Conservation (phyloP, 2,888 invertebrate genomes). For the Adela reaumurella region DNA sequence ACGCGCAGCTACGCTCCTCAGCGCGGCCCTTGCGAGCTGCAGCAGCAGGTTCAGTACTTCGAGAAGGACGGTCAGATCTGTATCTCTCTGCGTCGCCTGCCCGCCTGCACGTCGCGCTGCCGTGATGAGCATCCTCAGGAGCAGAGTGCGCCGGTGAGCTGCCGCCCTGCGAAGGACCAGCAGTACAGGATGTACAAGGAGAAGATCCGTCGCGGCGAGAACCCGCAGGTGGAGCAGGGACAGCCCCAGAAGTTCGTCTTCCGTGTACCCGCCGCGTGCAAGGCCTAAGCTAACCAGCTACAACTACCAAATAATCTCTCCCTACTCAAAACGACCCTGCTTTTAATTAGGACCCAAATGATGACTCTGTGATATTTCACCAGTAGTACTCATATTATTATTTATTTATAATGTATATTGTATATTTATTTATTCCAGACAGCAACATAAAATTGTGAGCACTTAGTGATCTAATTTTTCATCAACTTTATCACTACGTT, state of each 20-base stretch:
- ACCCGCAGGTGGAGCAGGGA: conserved; percentile 27
- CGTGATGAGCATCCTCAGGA: conserved; percentile 28
- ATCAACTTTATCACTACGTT: no score
- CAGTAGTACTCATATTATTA: no score
- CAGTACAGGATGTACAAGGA: conserved; percentile 27
- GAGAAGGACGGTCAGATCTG: conserved; percentile 55
- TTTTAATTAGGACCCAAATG: no score
- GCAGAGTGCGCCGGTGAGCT: conserved; percentile 39
- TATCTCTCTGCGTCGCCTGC: conserved; percentile 55
- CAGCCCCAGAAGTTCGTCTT: conserved; percentile 25
- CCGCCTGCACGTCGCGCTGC: conserved; percentile 53
- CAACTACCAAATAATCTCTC: no score
- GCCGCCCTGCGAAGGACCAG: conserved; percentile 30
- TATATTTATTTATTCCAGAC: no score
- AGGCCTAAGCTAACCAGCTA: conserved; percentile 18
- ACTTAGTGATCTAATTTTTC: no score
- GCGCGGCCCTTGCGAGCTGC: conserved; percentile 22
- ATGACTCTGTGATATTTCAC: no score
- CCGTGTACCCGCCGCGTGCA: conserved; percentile 34
- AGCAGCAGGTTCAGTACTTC: conserved; percentile 50
- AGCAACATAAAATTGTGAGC: no score
- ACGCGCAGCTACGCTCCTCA: conserved; percentile 20
- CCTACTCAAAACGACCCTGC: no score
- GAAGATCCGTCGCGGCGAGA: conserved; percentile 35
- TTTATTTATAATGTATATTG: no score